Evolutionary conservation across 2,797 vertebrate genomes (phyloP), one percentile per base, ranked within the genome.

Genomic region (Otolemur crassicaudatus): DNA sequence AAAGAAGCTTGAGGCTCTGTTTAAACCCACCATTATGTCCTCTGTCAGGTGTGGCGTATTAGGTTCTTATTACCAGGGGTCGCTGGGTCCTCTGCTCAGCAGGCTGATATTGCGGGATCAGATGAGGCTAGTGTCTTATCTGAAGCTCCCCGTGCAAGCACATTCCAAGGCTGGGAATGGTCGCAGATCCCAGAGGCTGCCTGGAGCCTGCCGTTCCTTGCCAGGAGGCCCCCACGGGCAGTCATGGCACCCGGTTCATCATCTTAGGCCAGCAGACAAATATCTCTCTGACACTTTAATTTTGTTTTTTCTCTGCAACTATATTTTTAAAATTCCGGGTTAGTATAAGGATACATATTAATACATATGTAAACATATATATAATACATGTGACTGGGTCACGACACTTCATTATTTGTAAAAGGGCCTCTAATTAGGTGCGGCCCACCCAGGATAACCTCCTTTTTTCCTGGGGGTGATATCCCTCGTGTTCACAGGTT

Each of bases 181-280:
- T 56, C 29, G 83, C 2, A 16, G 43, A 13, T 72, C 7, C 46
- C 25, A 61, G 80, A 86, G 43, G 27, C 8, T 81, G 49, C 61
- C 31, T 4, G 6, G 0, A 19, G 43, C 69, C 31, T 5, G 6
- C 0, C 16, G 5, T 20, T 83, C 19, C 19, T 27, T 34, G 56
- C 4, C 17, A 5, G 10, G 40, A 17, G 53, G 0, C 7, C 29
- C 20, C 16, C 13, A 1, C 0, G 9, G 14, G 11, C 2, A 12
- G 34, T 89, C 40, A 5, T 12, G 23, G 1, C 11, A 11, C 2
- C 2, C 0, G 53, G 4, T 2, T 69, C 40, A 23, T n/a, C 7
- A 70, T 40, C 65, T 60, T 83, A 76, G n/a, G 25, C 63, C 27
- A 4, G 6, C 4, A 0, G 75, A 14, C 67, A 43, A 34, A 34